Percentiles rank a stretch among this genome's conserved stretches.
phyloP scores from a whole-genome alignment of 2,113 vertebrate species.

The Maccullochella peelii region DNA sequence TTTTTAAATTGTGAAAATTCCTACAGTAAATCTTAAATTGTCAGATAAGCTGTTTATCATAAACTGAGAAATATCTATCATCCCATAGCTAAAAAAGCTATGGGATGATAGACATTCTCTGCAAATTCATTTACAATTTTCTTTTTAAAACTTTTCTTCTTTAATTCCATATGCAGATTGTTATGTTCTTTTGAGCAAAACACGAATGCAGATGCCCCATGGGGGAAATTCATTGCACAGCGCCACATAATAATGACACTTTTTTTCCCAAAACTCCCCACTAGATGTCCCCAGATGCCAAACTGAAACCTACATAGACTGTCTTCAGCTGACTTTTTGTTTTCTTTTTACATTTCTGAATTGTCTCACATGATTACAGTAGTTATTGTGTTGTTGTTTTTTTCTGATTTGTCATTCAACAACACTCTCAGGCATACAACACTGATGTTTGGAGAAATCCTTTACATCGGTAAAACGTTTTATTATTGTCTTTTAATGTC shows the following conservation, averaged over 20 bases:
- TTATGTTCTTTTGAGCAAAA: background rate
- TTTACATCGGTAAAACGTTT: slow-evolving; percentile 33
- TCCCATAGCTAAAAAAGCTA: too few species aligned
- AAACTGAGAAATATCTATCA: too few species aligned
- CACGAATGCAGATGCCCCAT: background rate
- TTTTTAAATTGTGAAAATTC: too few species aligned
- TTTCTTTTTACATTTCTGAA: background rate
- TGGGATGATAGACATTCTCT: background rate
- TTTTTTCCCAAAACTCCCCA: slow-evolving; percentile 45
- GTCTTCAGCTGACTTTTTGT: background rate
- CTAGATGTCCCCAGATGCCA: slow-evolving; percentile 71
- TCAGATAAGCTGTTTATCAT: too few species aligned
- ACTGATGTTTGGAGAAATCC: slow-evolving; percentile 32
- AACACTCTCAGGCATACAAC: background rate
- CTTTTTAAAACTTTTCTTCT: background rate
- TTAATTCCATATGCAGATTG: background rate
- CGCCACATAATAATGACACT: background rate
- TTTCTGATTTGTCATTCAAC: slow-evolving; percentile 5
- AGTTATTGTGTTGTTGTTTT: slow-evolving; percentile 2
- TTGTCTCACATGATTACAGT: background rate
- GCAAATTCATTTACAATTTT: background rate
- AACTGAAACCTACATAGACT: background rate
- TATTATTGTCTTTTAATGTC: background rate
- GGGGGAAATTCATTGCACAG: background rate
- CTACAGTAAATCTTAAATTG: too few species aligned